Evolutionary conservation across 2,888 invertebrate species (phyloP).

Genomic region (Hetaerina titia): DNA sequence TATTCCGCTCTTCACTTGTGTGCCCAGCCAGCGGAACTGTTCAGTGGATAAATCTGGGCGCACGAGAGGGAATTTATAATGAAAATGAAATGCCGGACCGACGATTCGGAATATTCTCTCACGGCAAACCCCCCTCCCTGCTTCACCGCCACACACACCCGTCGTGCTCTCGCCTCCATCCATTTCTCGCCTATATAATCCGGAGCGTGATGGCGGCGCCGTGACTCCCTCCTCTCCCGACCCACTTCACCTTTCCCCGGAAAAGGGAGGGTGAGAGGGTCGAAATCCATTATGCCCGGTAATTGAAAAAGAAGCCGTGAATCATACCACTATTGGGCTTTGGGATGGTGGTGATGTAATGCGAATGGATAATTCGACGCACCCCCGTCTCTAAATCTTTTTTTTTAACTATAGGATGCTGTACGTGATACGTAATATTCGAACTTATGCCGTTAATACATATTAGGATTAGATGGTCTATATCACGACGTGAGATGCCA

Average conservation of each 20-base stretch:
- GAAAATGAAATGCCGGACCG: slow-evolving; percentile 24
- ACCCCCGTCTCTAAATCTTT: not conserved
- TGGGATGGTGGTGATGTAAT: not conserved
- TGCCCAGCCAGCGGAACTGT: not conserved
- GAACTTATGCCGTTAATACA: not conserved
- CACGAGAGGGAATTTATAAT: slow-evolving; percentile 22
- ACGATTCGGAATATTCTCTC: not conserved
- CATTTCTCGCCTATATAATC: no score
- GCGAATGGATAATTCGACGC: not conserved
- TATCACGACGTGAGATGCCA: no score
- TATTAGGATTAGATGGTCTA: not conserved
- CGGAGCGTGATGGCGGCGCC: no score
- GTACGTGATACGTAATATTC: not conserved
- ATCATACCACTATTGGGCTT: not conserved
- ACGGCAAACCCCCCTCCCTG: no score
- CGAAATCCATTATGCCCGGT: slow-evolving; percentile 5
- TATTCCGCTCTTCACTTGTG: not conserved
- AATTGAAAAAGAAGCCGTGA: slow-evolving; percentile 27
- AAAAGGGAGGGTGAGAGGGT: not conserved
- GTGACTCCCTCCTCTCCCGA: no score
- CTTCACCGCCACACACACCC: not conserved
- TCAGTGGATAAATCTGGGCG: not conserved
- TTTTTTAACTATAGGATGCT: not conserved
- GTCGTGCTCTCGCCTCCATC: not conserved
- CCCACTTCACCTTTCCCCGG: not conserved